Base-by-base conservation (phyloP, 2,113 vertebrate genomes). In the Mormyrus iriodes region DNA sequence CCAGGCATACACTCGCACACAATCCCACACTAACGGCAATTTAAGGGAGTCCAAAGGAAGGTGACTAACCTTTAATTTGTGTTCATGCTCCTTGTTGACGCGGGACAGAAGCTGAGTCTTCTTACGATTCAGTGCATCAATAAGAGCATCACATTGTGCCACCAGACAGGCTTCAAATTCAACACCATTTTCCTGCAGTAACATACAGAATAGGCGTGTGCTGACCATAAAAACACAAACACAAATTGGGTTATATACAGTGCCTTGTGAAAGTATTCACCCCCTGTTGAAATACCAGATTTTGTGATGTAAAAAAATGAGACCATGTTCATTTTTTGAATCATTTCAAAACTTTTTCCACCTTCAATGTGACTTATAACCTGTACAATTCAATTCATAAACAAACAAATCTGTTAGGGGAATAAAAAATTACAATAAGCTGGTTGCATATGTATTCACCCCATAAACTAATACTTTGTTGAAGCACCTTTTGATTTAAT, bases 101-200 rank as follows among this genome's bases (percentile, higher is more conserved):
- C 97, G 95, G 19, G 97, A 92, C 83, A 99, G 95, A 91, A 99
- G 96, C 94, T 99, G 98, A 39, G 97, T 97, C 94, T 99, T 99
- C 90, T 98, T 96, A 44, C 98, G 95, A 94, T 99, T 99, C 89
- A 99, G 96, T 65, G 98, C 98, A 0, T 99, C 98, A 0, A 99
- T 99, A 90, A 99, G 97, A 42, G 98, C 98, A 0, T 99, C 98
- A n/a, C 98, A 99, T 92, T 99, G 98, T 8, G 98, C 98, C 87
- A 99, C 98, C 93, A 99, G 93, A 91, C 98, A 99, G 21, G 98
- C 98, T 90, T 99, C 98, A 0, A 99, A 99, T 95, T 99, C 98
- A 95, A 99, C 98, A 0, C 98, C 98, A 93, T 99, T 99, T 95
- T 99, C 98, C 98, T 99, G 94, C 0, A 12, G 39, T 39, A 65